phyloP scores from a whole-genome alignment of 2,888 invertebrate genomes.

The Cataglyphis cursor region DNA sequence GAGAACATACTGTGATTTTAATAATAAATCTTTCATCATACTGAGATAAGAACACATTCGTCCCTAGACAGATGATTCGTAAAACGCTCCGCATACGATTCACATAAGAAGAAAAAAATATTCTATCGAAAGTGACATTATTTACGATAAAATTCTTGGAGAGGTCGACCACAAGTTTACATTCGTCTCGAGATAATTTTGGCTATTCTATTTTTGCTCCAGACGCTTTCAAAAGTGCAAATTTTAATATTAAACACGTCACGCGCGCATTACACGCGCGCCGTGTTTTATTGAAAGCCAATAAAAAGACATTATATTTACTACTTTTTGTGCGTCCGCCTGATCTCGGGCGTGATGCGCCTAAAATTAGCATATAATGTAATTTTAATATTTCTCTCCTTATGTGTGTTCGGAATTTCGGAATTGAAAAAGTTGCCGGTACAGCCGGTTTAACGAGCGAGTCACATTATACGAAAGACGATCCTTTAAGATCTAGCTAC shows the following conservation, averaged over 20 bases:
- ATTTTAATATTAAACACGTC: slow-evolving; percentile 45
- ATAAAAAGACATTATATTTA: slow-evolving; percentile 31
- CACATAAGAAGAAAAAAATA: slow-evolving; percentile 24
- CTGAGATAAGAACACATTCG: slow-evolving; percentile 1
- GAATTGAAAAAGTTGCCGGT: slow-evolving; percentile 54
- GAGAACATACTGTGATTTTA: slow-evolving; percentile 31
- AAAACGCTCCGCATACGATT: slow-evolving; percentile 15
- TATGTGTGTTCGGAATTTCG: slow-evolving; percentile 56
- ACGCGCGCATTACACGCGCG: slow-evolving; percentile 15
- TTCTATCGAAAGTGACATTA: slow-evolving; percentile 26
- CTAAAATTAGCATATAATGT: slow-evolving; percentile 33
- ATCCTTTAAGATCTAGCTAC: slow-evolving; percentile 28
- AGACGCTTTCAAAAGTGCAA: slow-evolving; percentile 37
- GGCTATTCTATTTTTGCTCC: slow-evolving; percentile 37
- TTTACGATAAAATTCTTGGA: slow-evolving; percentile 27
- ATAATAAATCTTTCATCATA: slow-evolving; percentile 23
- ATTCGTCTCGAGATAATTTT: slow-evolving; percentile 32
- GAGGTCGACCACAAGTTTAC: slow-evolving; percentile 19
- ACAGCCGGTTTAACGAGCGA: slow-evolving; percentile 48
- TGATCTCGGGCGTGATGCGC: slow-evolving; percentile 8
- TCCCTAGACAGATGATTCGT: background rate
- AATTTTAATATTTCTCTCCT: slow-evolving; percentile 4
- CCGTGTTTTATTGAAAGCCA: background rate
- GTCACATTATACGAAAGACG: slow-evolving; percentile 50
- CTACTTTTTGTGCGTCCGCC: slow-evolving; percentile 29